phyloP scores from a whole-genome alignment of 2,888 invertebrate species.

The Brenthis ino region DNA sequence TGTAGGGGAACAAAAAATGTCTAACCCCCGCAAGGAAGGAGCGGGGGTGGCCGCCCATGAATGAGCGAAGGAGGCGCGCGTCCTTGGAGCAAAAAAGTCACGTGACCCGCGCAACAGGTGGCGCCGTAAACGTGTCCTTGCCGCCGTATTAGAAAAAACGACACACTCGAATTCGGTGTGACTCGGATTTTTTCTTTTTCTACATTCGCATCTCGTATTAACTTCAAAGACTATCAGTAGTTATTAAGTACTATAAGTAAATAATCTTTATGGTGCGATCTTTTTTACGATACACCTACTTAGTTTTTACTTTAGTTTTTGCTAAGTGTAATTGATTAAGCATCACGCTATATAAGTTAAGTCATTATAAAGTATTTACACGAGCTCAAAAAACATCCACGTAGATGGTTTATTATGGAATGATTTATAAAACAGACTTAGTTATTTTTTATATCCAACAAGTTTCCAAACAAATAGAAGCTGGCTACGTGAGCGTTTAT shows the following conservation, averaged over 20 bases:
- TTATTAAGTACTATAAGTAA: background rate
- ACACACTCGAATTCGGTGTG: slow-evolving; percentile 44
- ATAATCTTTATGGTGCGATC: background rate
- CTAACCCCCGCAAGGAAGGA: slow-evolving; percentile 76
- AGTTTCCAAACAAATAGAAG: slow-evolving; percentile 67
- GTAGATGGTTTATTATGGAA: background rate
- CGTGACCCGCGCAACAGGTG: slow-evolving; percentile 81
- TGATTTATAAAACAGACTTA: slow-evolving; percentile 12
- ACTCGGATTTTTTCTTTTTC: slow-evolving; percentile 26
- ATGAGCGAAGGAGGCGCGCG: slow-evolving; percentile 81
- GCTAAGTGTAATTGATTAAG: background rate
- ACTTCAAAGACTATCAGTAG: slow-evolving; percentile 12
- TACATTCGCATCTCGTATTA: slow-evolving; percentile 22
- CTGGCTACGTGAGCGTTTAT: slow-evolving; percentile 65
- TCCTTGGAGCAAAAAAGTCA: slow-evolving; percentile 82
- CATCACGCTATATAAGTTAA: slow-evolving; percentile 7
- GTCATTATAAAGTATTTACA: background rate
- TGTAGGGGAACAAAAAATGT: slow-evolving; percentile 80
- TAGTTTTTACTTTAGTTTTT: slow-evolving; percentile 2
- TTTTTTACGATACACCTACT: background rate
- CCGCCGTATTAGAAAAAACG: slow-evolving; percentile 65
- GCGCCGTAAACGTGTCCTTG: slow-evolving; percentile 78
- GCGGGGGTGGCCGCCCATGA: slow-evolving; percentile 76
- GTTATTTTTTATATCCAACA: slow-evolving; percentile 51
- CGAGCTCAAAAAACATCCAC: slow-evolving; percentile 8